These are phyloP conservation scores for Agapetus fuscipes DNA, from an alignment of 2,888 invertebrate species.

Conservation along the genomic window DNA sequence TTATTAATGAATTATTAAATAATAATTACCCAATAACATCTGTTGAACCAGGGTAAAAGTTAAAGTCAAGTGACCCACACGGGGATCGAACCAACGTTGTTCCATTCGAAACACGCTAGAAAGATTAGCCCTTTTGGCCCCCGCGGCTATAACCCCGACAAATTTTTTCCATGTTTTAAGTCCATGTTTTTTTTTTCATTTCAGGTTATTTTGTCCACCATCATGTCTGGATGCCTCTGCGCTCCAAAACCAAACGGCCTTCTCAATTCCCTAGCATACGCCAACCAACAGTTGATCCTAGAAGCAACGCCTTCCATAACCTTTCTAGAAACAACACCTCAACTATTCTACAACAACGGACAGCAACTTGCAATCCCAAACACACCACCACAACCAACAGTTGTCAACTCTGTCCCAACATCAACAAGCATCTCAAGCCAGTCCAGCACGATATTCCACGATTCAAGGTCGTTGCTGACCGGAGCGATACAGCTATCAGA, in stretches of 20 bases:
- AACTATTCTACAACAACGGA: neutral
- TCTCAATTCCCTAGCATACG: neutral
- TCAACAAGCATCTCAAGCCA: constrained; percentile 2
- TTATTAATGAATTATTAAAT: no score
- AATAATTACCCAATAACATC: no score
- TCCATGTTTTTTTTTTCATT: neutral
- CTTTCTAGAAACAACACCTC: neutral
- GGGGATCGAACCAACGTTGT: no score
- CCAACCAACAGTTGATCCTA: neutral
- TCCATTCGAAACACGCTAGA: no score
- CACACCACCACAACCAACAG: neutral
- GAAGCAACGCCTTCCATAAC: neutral
- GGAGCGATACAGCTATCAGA: neutral
- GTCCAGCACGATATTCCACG: constrained; percentile 4
- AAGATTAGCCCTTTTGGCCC: no score
- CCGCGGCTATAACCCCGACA: no score
- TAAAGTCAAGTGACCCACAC: no score
- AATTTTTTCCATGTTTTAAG: no score
- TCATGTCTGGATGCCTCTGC: neutral
- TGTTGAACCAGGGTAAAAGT: no score
- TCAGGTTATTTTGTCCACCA: neutral
- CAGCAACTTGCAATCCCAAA: neutral
- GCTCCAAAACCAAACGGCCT: neutral
- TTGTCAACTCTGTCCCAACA: neutral
- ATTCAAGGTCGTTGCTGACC: neutral